These are phyloP conservation scores for Alitta virens DNA, from an alignment of 2,888 invertebrate species.

Conservation along the genomic window DNA sequence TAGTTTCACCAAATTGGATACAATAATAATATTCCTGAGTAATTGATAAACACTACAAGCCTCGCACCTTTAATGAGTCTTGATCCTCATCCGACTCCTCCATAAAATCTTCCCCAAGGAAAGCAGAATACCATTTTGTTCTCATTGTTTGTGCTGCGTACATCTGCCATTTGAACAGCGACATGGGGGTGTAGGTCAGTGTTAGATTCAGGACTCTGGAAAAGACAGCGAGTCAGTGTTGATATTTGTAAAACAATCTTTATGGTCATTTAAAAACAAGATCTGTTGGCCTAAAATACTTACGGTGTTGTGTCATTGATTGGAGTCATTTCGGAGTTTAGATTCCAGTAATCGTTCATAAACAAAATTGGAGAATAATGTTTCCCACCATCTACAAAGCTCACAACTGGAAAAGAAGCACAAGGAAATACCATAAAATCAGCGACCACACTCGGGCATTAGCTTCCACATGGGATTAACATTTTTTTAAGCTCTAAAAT, in stretches of 20 bases:
- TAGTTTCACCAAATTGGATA: too few relatives aligned
- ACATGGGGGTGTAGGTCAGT: constrained; percentile 72
- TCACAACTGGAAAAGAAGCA: too few relatives aligned
- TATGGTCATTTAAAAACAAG: not conserved
- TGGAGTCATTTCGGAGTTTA: constrained; percentile 81
- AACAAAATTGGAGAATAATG: constrained; percentile 92
- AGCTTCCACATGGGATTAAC: too few relatives aligned
- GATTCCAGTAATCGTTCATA: constrained; percentile 98
- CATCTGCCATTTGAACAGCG: constrained; percentile 96
- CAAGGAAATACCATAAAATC: too few relatives aligned
- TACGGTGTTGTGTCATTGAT: constrained; percentile 80
- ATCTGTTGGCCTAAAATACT: too few relatives aligned
- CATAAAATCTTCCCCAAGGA: constrained; percentile 60
- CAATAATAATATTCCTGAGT: too few relatives aligned
- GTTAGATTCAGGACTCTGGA: constrained; percentile 58
- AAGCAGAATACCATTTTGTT: constrained; percentile 70
- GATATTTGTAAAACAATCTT: not conserved
- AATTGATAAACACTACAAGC: not conserved
- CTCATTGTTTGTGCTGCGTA: constrained; percentile 93
- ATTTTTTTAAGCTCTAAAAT: too few relatives aligned
- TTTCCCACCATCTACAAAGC: constrained; percentile 50
- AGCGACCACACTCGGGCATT: too few relatives aligned
- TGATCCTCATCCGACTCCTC: constrained; percentile 66
- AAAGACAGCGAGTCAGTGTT: constrained; percentile 7
- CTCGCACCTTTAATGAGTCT: constrained; percentile 64